phyloP scores from a whole-genome alignment of 1,140 invertebrate species.

The Bombus picipes region DNA sequence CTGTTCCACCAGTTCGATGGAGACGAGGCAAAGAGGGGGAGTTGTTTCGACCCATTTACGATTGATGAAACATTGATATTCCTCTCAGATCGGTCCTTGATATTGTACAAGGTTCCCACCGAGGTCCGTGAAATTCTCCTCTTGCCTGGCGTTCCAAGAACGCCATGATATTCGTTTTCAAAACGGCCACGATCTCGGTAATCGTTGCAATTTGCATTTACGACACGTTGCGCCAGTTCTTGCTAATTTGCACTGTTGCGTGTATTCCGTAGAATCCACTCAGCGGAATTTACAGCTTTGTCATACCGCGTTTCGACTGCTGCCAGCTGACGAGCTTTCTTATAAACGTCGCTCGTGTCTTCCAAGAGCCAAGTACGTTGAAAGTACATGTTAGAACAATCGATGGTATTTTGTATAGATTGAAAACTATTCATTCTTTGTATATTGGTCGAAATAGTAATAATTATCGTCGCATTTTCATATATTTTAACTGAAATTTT shows the following conservation, averaged over 20 bases:
- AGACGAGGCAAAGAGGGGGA: not conserved
- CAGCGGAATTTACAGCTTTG: slow-evolving; percentile 10
- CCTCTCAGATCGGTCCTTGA: not conserved
- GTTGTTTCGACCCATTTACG: slow-evolving; percentile 30
- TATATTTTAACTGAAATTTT: too few species aligned
- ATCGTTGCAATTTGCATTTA: not conserved
- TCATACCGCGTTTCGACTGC: not conserved
- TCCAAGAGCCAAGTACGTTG: not conserved
- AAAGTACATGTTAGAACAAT: too few species aligned
- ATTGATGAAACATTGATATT: slow-evolving; percentile 25
- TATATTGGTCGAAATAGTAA: too few species aligned
- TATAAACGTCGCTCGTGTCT: not conserved
- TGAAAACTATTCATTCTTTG: not conserved
- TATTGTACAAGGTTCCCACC: not conserved
- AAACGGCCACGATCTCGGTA: not conserved
- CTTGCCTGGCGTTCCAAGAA: not conserved
- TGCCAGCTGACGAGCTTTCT: not conserved
- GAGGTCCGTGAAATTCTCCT: not conserved
- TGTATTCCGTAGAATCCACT: not conserved
- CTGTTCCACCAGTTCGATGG: not conserved
- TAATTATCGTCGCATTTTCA: too few species aligned
- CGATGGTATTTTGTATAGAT: not conserved
- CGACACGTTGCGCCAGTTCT: not conserved
- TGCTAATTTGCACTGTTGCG: not conserved
- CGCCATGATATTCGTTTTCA: not conserved